Percentiles rank a stretch among this genome's conserved stretches.
Evolutionary conservation across 2,797 vertebrate species (phyloP).

Genomic region (Poeciliopsis turneri): DNA sequence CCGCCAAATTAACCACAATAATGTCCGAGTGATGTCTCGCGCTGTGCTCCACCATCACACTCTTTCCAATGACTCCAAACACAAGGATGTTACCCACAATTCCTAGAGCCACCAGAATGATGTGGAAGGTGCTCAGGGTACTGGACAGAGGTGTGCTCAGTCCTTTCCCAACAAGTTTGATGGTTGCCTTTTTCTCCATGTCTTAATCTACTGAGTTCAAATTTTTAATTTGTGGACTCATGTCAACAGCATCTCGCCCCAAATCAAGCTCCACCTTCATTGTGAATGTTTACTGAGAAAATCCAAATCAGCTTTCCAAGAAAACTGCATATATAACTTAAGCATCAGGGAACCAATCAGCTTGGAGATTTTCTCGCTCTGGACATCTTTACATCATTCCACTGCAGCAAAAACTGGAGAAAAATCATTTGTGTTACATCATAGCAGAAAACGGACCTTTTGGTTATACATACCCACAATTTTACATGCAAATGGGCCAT

Average conservation of each 20-base stretch:
- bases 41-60: constrained; percentile 51
- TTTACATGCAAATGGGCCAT: not conserved
- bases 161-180: constrained; percentile 56
- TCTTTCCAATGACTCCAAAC: constrained; percentile 74
- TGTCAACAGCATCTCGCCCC: constrained; percentile 16
- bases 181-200: not conserved
- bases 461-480: not conserved
- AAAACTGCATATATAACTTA: constrained; percentile 7
- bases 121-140: constrained; percentile 64
- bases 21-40: constrained; percentile 77
- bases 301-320: constrained; percentile 11
- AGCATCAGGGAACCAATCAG: constrained; percentile 1
- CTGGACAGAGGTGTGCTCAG: constrained; percentile 46
- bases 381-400: not conserved
- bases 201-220: not conserved
- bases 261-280: constrained; percentile 10
- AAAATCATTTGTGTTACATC: constrained; percentile 20
- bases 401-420: not conserved
- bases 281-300: constrained; percentile 9
- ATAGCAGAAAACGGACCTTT: not conserved
- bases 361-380: not conserved
- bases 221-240: not conserved
- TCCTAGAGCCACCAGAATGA: constrained; percentile 76
- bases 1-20: constrained; percentile 83
- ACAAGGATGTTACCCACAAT: constrained; percentile 78